Evolutionary conservation across 1,140 invertebrate species (phyloP), one percentile per base, ranked within the genome.

Genomic region (Cydia splendana): DNA sequence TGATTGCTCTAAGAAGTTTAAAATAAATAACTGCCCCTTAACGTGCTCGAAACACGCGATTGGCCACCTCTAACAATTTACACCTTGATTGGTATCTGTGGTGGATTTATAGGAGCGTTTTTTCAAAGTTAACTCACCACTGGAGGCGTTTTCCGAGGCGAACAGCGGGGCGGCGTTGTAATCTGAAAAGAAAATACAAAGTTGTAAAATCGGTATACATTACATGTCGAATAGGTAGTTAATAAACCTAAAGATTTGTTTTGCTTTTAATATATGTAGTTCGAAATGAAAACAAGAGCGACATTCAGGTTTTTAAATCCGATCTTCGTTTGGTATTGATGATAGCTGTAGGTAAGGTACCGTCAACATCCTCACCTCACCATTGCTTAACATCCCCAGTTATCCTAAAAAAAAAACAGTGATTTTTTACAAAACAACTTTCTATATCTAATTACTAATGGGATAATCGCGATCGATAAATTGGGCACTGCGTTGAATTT

Each of bases 81-180:
- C 65, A 69, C 65, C 65, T 38, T 34, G 65, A 69, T 69, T 69
- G 30, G 65, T 69, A 74, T 53, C 53, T 57, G 74, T 75, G 10
- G 51, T 65, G n/a, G 28, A 18, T 24, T 62, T 34, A 57, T 34
- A n/a, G 53, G 48, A 62, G 74, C 48, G 48, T 65, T 74, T 53
- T 57, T 74, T 24, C 48, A 65, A 74, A 38, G 74, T 18, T 65
- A 75, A 81, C 91, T 88, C 83, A 93, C 91, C 91, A 92, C 90
- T 92, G 90, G 91, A 92, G 88, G 91, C 90, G 91, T 93, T 93
- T 89, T 93, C 91, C 78, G 91, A 92, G 89, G 91, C 90, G 89
- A 93, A 93, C 87, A 93, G 90, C 89, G 91, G 91, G 90, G 91
- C 88, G 86, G 91, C 90, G 91, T 93, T 92, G 86, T 93, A 93